Evolutionary conservation across 2,888 invertebrate genomes (phyloP).

Genomic region (Amphipoea lucens): DNA sequence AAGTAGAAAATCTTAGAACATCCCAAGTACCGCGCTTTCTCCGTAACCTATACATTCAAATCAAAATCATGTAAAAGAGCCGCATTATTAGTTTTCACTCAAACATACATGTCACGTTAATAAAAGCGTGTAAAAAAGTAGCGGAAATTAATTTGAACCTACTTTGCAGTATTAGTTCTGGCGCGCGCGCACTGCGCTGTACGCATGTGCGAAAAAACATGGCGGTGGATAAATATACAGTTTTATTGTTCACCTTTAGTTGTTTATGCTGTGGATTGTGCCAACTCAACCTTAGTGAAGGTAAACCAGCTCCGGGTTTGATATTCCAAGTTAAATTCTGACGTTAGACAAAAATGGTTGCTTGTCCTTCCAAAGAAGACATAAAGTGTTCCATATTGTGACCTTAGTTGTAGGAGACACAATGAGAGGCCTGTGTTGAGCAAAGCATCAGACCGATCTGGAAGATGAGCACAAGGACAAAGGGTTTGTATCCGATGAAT

Average conservation of each 20-base stretch:
- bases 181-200: not conserved
- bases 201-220: slow-evolving; percentile 22
- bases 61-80: not conserved
- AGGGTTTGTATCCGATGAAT: not conserved
- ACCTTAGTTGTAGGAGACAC: not conserved
- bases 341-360: not conserved
- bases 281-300: slow-evolving; percentile 41
- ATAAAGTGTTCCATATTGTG: not conserved
- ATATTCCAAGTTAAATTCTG: not conserved
- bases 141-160: slow-evolving; percentile 29
- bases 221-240: slow-evolving; percentile 19
- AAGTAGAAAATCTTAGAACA: slow-evolving; percentile 3
- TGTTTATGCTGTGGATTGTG: slow-evolving; percentile 26
- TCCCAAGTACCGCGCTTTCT: not conserved
- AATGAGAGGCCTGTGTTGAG: not conserved
- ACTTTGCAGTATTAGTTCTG: slow-evolving; percentile 24
- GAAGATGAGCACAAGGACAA: not conserved
- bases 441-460: not conserved
- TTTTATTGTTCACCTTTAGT: slow-evolving; percentile 21
- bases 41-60: slow-evolving; percentile 21
- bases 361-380: not conserved
- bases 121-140: slow-evolving; percentile 13
- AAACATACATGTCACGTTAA: slow-evolving; percentile 23
- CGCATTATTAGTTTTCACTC: slow-evolving; percentile 31
- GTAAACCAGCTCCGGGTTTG: slow-evolving; percentile 8